These are phyloP conservation scores for Dermatemys mawii DNA, from an alignment of 2,113 vertebrate genomes.

Conservation along the genomic window DNA sequence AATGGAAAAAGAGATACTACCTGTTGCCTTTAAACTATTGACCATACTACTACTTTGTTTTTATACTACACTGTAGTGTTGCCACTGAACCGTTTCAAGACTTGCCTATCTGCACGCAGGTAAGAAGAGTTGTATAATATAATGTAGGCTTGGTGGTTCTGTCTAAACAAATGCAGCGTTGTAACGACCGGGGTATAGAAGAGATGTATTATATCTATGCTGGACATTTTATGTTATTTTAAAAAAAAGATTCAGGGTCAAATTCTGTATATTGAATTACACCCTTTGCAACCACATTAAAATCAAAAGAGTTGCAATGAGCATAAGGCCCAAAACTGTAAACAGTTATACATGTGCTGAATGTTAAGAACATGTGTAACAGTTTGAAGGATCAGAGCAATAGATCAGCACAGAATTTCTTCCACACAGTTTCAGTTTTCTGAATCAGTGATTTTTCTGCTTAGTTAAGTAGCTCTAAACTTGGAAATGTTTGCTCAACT, in stretches of 20 bases:
- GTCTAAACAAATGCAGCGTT: neutral
- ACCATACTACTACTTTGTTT: neutral
- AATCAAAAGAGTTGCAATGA: slow-evolving; percentile 46
- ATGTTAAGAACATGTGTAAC: neutral
- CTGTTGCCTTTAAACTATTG: neutral
- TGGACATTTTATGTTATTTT: neutral
- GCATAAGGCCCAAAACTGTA: neutral
- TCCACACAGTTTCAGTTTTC: slow-evolving; percentile 50
- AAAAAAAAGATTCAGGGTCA: slow-evolving; percentile 38
- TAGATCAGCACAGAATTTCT: slow-evolving; percentile 61
- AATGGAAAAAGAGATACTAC: slow-evolving; percentile 6
- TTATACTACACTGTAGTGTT: neutral
- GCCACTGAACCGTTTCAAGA: neutral
- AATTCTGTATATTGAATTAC: slow-evolving; percentile 27
- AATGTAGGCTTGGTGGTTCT: slow-evolving; percentile 41
- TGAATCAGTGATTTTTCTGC: slow-evolving; percentile 25
- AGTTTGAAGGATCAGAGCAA: slow-evolving; percentile 28
- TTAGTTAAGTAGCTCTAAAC: slow-evolving; percentile 38
- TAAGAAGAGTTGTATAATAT: slow-evolving; percentile 6
- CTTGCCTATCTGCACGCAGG: slow-evolving; percentile 13
- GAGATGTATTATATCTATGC: neutral
- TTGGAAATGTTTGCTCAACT: slow-evolving; percentile 9
- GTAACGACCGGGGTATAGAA: neutral
- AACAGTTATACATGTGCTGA: neutral
- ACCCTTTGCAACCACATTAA: slow-evolving; percentile 47